phyloP scores from a whole-genome alignment of 2,888 invertebrate genomes.

The Lasioglossum morio region DNA sequence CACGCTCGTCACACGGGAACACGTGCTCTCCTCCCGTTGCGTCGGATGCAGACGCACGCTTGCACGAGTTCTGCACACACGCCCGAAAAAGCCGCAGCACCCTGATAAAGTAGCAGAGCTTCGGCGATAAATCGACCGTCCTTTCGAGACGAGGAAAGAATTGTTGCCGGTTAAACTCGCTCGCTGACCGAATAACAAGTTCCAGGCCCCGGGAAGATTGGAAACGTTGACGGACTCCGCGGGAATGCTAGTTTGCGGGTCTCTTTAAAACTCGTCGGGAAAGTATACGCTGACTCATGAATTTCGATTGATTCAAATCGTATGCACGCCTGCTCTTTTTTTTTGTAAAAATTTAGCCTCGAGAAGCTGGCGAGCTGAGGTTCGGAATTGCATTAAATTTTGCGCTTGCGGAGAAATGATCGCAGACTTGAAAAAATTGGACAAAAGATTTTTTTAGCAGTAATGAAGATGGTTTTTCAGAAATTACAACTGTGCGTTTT shows the following conservation, averaged over 20 bases:
- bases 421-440: background rate
- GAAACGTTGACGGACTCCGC: background rate
- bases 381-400: background rate
- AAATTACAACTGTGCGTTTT: background rate
- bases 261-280: background rate
- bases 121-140: constrained; percentile 24
- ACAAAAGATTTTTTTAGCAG: background rate
- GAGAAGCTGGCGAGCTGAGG: background rate
- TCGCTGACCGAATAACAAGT: constrained; percentile 4
- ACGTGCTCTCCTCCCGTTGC: constrained; percentile 55
- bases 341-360: background rate
- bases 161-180: constrained; percentile 13
- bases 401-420: background rate
- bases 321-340: background rate
- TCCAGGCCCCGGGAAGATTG: background rate
- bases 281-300: background rate
- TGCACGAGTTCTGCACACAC: constrained; percentile 17
- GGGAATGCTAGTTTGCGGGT: background rate
- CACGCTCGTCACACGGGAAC: constrained; percentile 37
- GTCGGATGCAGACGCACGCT: constrained; percentile 37
- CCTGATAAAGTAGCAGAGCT: constrained; percentile 22
- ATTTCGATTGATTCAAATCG: constrained; percentile 8
- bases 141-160: constrained; percentile 15
- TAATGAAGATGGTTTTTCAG: background rate
- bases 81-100: constrained; percentile 28